phyloP scores from a whole-genome alignment of 2,888 invertebrate species.

The Conops quadrifasciatus region DNA sequence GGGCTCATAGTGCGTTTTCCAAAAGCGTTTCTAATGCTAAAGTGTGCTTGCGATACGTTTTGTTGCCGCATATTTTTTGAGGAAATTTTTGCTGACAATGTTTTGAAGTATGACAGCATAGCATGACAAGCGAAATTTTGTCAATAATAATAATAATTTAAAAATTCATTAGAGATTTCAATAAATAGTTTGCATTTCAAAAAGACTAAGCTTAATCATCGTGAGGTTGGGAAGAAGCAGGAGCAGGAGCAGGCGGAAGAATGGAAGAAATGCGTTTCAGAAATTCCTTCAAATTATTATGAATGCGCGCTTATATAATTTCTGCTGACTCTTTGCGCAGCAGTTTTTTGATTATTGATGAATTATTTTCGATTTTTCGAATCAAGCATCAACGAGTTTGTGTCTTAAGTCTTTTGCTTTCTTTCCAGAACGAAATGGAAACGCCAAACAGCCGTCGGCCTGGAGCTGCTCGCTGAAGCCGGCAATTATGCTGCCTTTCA shows the following conservation, averaged over 20 bases:
- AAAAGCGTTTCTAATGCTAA: constrained; percentile 41
- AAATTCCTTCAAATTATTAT: no score
- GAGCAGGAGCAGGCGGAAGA: no score
- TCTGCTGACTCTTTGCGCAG: no score
- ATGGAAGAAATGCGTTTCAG: no score
- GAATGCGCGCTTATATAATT: no score
- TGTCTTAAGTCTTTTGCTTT: constrained; percentile 20
- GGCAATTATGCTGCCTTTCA: constrained; percentile 98
- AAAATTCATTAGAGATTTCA: neutral
- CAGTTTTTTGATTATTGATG: no score
- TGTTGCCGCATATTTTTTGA: neutral
- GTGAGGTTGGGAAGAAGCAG: neutral
- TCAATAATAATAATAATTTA: constrained; percentile 2
- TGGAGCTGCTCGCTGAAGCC: constrained; percentile 95
- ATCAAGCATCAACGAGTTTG: neutral
- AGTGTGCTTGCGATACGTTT: constrained; percentile 31
- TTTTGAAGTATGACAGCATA: neutral
- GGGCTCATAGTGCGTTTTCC: neutral
- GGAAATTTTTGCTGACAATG: no score
- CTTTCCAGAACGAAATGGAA: constrained; percentile 93
- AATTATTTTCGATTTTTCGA: no score
- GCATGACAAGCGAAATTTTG: constrained; percentile 10
- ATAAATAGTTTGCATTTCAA: constrained; percentile 10
- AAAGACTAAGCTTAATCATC: neutral
- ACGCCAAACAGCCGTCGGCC: constrained; percentile 95